phyloP scores from a whole-genome alignment of 2,113 vertebrate genomes.

The Orientallactaga bullata region DNA sequence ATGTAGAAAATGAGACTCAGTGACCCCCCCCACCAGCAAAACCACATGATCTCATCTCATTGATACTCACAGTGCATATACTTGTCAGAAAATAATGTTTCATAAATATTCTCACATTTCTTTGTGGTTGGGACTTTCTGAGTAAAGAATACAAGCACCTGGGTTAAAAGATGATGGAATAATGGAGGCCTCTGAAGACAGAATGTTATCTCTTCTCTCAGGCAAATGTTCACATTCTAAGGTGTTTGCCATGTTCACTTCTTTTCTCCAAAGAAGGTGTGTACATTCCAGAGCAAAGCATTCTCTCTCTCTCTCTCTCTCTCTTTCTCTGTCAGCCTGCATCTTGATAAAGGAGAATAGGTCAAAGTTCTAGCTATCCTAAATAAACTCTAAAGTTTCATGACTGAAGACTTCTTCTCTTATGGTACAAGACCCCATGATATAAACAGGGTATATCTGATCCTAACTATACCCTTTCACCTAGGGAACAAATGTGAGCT shows the following conservation, averaged over 20 bases:
- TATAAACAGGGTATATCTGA: neutral
- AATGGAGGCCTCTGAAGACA: neutral
- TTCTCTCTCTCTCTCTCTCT: neutral
- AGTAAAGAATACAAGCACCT: neutral
- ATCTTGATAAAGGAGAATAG: conserved; percentile 15
- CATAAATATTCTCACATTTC: neutral
- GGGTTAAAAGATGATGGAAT: neutral
- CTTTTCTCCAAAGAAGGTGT: neutral
- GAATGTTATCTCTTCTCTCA: neutral
- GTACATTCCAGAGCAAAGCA: neutral
- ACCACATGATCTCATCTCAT: neutral
- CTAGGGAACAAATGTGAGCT: neutral
- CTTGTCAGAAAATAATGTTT: neutral
- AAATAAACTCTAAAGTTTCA: neutral
- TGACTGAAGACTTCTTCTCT: neutral
- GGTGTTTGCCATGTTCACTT: neutral
- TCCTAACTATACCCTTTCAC: neutral
- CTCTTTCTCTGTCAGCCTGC: neutral
- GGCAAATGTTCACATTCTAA: neutral
- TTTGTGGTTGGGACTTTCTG: neutral
- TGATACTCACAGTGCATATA: neutral
- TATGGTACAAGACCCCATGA: neutral
- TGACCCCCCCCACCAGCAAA: neutral
- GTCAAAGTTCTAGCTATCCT: neutral
- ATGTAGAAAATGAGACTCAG: neutral